Conservation (phyloP, 2,113 vertebrate genomes). For the Callocephalon fimbriatum region DNA sequence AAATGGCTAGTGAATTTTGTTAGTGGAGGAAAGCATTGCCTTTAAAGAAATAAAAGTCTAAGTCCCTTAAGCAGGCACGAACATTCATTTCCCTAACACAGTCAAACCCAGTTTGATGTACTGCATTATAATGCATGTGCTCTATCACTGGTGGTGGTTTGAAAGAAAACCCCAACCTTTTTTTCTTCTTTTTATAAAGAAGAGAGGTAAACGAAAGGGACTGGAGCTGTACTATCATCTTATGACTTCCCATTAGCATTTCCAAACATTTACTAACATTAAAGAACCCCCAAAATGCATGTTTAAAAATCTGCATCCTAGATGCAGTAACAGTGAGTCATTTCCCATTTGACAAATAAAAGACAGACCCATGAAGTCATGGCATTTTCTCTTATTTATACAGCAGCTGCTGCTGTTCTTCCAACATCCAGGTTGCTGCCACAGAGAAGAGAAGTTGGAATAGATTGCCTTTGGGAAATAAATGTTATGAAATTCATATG, state of each 20-base stretch:
- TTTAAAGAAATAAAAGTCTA: not conserved
- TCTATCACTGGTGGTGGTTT: not conserved
- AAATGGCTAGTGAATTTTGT: not conserved
- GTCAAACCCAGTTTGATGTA: not conserved
- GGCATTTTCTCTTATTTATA: constrained; percentile 42
- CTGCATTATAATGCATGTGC: not conserved
- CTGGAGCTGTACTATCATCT: not conserved
- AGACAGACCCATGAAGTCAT: constrained; percentile 8
- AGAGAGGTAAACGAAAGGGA: not conserved
- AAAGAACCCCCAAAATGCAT: not conserved
- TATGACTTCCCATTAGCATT: not conserved
- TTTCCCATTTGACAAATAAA: constrained; percentile 45
- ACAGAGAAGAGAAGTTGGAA: constrained; percentile 9
- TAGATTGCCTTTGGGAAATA: constrained; percentile 61
- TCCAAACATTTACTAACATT: not conserved
- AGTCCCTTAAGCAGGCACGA: not conserved
- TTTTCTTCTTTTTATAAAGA: not conserved
- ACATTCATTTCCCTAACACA: not conserved
- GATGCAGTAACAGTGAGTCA: not conserved
- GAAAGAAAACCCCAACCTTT: not conserved
- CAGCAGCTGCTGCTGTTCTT: constrained; percentile 39
- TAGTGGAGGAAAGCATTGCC: not conserved
- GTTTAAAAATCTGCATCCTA: not conserved
- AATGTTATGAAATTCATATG: constrained; percentile 20
- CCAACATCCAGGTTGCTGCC: not conserved